phyloP scores from a whole-genome alignment of 2,888 invertebrate species.

The Melieria omissa region DNA sequence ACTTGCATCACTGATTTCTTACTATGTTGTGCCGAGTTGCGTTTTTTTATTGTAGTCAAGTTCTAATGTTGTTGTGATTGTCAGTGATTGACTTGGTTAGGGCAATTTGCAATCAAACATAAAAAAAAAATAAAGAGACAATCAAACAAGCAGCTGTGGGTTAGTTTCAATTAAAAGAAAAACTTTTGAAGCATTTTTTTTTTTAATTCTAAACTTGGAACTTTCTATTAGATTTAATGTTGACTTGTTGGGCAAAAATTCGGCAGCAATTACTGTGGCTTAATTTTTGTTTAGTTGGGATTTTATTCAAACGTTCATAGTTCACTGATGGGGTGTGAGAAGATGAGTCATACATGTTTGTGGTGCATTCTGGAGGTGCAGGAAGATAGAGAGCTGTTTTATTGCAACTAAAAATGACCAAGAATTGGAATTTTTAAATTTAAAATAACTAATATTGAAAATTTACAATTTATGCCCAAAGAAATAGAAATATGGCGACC shows the following conservation, averaged over 20 bases:
- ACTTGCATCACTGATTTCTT: not conserved
- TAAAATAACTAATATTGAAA: too few species aligned
- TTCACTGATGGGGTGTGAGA: not conserved
- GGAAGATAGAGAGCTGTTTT: not conserved
- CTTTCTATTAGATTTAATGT: not conserved
- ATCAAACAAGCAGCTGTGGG: not conserved
- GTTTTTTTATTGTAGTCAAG: constrained; percentile 1
- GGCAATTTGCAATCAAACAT: not conserved
- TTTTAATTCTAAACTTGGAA: not conserved
- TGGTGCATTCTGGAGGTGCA: not conserved
- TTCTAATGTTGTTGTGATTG: constrained; percentile 6
- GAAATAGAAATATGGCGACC: too few species aligned
- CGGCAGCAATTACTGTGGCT: not conserved
- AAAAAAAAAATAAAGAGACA: too few species aligned
- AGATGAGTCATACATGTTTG: not conserved
- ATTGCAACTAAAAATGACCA: not conserved
- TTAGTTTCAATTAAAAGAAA: not conserved
- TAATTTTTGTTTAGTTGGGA: not conserved
- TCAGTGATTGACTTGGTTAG: not conserved
- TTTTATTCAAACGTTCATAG: too few species aligned
- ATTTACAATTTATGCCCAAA: too few species aligned
- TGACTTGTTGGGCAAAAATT: not conserved
- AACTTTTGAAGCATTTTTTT: not conserved
- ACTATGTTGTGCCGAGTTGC: not conserved
- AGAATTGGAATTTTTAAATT: too few species aligned